Base-by-base conservation (phyloP, 1,140 invertebrate species). In the Drosophila nigrodunni region DNA sequence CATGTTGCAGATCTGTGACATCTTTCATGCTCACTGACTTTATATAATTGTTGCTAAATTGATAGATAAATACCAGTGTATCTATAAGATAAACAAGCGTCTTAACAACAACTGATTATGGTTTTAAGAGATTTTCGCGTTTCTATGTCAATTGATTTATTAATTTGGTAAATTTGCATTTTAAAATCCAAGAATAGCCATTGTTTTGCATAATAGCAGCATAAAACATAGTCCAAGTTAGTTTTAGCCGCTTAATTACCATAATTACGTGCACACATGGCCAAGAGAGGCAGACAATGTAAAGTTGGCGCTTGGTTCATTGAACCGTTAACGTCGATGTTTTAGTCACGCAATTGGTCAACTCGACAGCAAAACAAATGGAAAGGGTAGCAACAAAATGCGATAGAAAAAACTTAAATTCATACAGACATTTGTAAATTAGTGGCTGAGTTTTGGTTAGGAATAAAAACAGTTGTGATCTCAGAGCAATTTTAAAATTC, bases 311-410 rank as follows among this genome's bases (percentile, higher is more conserved):
- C 30, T 43, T 47, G 71, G 83, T 89, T 88, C 83, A 85, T 68
- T 89, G 85, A 88, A 80, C 83, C 74, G 34, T 44, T 74, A 64
- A 41, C 50, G 41, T 43, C 61, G 13, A 43, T 18, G 54, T 44
- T 9, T 30, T 77, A 44, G 79, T 80, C 79, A 74, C 69, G 82
- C 82, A 83, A 83, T 88, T 80, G 80, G 80, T 71, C 77, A 82
- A 41, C 25, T 30, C 25, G 25, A 4, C 64, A 39, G 69, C 64
- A 68, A 49, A 73, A 13, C 50, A 58, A 47, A 41, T 2, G 4
- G 10, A 59, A 49, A 55, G 21, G 21, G n/a, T 30, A 64, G 55
- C 25, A 44, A 50, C 37, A 67, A 59, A 67, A 35, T 2, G 58
- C 47, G 34, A 66, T 50, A 67, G 25, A 30, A 30, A 67, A 59